Conservation (phyloP, 2,797 vertebrate species). For the Ataeniobius toweri region DNA sequence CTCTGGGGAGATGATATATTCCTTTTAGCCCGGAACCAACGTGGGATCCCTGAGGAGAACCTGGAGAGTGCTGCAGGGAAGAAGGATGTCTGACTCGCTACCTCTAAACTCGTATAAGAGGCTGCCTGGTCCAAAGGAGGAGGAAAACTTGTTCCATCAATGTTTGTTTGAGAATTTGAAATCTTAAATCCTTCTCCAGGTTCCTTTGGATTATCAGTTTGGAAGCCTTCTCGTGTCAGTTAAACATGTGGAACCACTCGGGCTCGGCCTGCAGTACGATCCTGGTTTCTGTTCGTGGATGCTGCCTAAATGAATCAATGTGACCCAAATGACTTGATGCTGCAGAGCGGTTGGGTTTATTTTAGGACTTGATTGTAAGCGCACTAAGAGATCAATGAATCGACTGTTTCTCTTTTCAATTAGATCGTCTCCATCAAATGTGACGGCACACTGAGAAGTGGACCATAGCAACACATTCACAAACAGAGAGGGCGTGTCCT, state of each 20-base stretch:
- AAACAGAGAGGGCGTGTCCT: slow-evolving; percentile 42
- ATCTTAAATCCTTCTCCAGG: no score
- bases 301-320: slow-evolving; percentile 25
- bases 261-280: background rate
- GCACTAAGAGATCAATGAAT: slow-evolving; percentile 69
- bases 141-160: no score
- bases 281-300: slow-evolving; percentile 5
- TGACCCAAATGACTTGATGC: slow-evolving; percentile 56
- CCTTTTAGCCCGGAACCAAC: no score
- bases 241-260: no score
- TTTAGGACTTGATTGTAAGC: slow-evolving; percentile 58
- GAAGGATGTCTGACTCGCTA: no score
- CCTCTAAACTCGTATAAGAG: no score
- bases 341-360: slow-evolving; percentile 54
- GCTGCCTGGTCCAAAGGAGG: no score
- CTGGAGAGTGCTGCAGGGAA: no score
- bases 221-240: background rate
- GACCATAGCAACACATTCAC: slow-evolving; percentile 82
- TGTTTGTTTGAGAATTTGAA: no score
- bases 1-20: no score
- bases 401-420: slow-evolving; percentile 71
- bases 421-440: slow-evolving; percentile 84
- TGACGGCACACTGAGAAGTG: slow-evolving; percentile 81
- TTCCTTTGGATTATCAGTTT: background rate
- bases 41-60: no score